Conservation (phyloP, 30 jellyfish, hydroid and myxozoan genomes). For the Sanderia malayensis region DNA sequence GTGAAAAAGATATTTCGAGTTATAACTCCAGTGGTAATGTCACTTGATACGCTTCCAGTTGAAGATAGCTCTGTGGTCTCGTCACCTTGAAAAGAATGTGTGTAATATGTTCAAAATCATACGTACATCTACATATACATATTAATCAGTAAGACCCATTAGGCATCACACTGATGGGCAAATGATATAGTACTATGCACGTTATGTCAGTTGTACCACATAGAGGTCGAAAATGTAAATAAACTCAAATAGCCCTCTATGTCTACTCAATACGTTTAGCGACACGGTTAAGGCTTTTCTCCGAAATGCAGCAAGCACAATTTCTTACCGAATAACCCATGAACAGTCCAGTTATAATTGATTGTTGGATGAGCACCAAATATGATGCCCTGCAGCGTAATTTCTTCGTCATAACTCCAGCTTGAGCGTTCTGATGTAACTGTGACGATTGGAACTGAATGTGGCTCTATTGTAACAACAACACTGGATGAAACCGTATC, state of each 20-base stretch:
- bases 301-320: too few species aligned
- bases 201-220: too few species aligned
- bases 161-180: too few species aligned
- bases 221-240: too few species aligned
- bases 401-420: constrained; percentile 1
- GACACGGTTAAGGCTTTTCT: too few species aligned
- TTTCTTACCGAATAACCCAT: constrained; percentile 32
- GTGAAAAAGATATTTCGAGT: background rate
- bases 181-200: too few species aligned
- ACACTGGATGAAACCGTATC: constrained; percentile 27
- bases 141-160: too few species aligned
- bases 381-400: constrained; percentile 18
- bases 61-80: constrained; percentile 7
- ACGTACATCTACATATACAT: too few species aligned
- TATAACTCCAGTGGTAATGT: background rate
- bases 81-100: constrained; percentile 28
- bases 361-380: background rate
- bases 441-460: constrained; percentile 14
- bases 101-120: too few species aligned
- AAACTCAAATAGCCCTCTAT: too few species aligned
- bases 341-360: constrained; percentile 24
- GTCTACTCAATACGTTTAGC: too few species aligned
- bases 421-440: constrained; percentile 7
- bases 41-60: constrained; percentile 14
- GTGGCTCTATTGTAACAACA: constrained; percentile 4